A percentile compares a stretch with the other conserved stretches of the same genome.
Conservation (phyloP, 2,113 vertebrate species). For the Nettapus auritus region DNA sequence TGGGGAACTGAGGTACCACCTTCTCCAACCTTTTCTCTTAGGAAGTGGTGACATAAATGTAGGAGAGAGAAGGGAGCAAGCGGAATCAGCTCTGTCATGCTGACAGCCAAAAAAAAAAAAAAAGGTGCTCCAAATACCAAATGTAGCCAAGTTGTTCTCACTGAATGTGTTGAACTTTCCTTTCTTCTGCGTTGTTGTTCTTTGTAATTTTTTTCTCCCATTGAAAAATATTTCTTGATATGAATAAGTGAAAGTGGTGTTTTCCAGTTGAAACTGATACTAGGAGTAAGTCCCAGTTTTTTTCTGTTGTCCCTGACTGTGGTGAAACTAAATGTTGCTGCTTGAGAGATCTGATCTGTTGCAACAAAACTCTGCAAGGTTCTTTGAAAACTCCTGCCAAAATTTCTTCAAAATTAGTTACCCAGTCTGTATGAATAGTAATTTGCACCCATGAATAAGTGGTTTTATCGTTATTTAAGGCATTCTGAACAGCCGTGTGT, state of each 20-base stretch:
- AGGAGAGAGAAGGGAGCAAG: background rate
- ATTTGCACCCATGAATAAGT: background rate
- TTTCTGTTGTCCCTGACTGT: background rate
- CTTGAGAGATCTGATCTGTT: background rate
- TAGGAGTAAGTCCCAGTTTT: background rate
- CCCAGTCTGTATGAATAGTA: background rate
- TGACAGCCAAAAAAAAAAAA: background rate
- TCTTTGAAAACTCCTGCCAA: background rate
- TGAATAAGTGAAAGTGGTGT: background rate
- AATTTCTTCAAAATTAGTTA: background rate
- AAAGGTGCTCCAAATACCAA: background rate
- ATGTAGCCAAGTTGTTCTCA: background rate
- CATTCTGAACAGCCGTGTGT: background rate
- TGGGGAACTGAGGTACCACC: background rate
- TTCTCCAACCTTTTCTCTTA: background rate
- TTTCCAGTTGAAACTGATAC: background rate
- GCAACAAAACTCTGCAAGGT: background rate
- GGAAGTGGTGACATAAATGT: background rate
- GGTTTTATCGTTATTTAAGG: background rate
- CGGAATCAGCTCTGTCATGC: background rate
- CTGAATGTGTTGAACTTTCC: background rate
- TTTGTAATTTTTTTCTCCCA: background rate
- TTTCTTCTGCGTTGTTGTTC: background rate
- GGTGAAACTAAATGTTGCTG: background rate
- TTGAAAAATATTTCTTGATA: background rate